These are phyloP conservation scores for Ictalurus punctatus DNA, from an alignment of 2,113 vertebrate species.

Conservation along the genomic window DNA sequence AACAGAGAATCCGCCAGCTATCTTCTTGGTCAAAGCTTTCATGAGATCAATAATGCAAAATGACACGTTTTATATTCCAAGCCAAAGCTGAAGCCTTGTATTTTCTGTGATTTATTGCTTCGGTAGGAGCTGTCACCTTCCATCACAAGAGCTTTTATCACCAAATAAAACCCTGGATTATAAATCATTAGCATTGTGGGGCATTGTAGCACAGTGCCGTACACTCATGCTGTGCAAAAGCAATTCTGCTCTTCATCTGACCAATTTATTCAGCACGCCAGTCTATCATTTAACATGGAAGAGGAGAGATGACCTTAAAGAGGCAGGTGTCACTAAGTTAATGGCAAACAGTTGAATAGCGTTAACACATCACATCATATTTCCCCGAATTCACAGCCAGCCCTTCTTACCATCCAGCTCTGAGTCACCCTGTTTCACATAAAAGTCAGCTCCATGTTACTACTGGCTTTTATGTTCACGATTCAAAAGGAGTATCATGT, in stretches of 20 bases:
- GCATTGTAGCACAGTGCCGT: conserved; percentile 34
- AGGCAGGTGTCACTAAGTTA: conserved; percentile 46
- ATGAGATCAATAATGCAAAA: conserved; percentile 57
- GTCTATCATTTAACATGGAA: conserved; percentile 51
- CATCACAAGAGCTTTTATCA: conserved; percentile 56
- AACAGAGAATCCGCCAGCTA: conserved; percentile 32
- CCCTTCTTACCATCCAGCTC: conserved; percentile 28
- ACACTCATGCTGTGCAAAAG: conserved; percentile 40
- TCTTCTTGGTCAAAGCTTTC: conserved; percentile 44
- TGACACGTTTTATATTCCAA: conserved; percentile 56
- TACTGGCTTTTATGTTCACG: conserved; percentile 36
- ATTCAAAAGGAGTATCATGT: conserved; percentile 30
- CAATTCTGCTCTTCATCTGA: conserved; percentile 52
- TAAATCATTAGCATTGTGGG: conserved; percentile 46
- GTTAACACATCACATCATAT: conserved; percentile 51
- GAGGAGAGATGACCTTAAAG: conserved; percentile 50
- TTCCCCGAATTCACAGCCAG: conserved; percentile 50
- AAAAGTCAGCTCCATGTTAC: conserved; percentile 32
- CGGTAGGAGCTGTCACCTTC: conserved; percentile 54
- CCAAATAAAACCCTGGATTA: conserved; percentile 57
- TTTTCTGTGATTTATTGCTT: conserved; percentile 57
- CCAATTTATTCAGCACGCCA: conserved; percentile 54
- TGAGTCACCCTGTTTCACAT: conserved; percentile 42
- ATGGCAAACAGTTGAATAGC: conserved; percentile 52
- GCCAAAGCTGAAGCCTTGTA: conserved; percentile 51